Evolutionary conservation across 2,797 vertebrate species (phyloP), one percentile per base, ranked within the genome.

Genomic region (Eupleurogrammus muticus): DNA sequence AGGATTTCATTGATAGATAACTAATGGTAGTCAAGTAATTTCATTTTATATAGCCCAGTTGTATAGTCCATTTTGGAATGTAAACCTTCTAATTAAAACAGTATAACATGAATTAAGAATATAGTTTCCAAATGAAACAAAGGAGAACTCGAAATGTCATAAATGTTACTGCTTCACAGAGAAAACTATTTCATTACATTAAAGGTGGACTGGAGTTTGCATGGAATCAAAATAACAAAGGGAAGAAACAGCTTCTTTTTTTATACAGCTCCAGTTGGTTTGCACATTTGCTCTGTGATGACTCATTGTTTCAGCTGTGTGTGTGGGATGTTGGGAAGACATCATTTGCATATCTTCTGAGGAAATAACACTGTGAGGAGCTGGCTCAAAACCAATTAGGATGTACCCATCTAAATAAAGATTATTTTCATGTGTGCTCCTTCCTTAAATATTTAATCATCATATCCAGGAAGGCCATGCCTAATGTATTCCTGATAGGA

Each of bases 301-400:
- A 81, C 50, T 84, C 77, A 70, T 42, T 54, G 42, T 46, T 40
- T 3, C 14, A 50, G 55, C 44, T 0, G 1, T 23, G 38, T 23
- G 38, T 42, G 20, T 19, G 5, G 56, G 63, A 54, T 28, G 65
- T 5, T 73, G 49, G 62, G 65, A 75, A 24, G 38, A 58, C 38
- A 28, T 58, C 9, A 65, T 82, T 81, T 73, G 50, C 57, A 63
- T 53, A 73, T 68, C 62, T 48, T 64, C 61, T 68, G 65, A 82
- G 63, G 52, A 70, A 77, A 64, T 53, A 57, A 47, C 44, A 36
- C 46, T 11, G 21, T 35, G 55, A 64, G 48, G 46, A 68, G 66
- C 44, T 59, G 63, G 73, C 48, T 65, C 32, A 20, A 12, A 19
- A 69, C 56, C 82, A 78, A 81, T 70, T 80, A 75, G 70, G 56